Base-by-base conservation (phyloP, 2,888 invertebrate genomes). In the Biston betularia region DNA sequence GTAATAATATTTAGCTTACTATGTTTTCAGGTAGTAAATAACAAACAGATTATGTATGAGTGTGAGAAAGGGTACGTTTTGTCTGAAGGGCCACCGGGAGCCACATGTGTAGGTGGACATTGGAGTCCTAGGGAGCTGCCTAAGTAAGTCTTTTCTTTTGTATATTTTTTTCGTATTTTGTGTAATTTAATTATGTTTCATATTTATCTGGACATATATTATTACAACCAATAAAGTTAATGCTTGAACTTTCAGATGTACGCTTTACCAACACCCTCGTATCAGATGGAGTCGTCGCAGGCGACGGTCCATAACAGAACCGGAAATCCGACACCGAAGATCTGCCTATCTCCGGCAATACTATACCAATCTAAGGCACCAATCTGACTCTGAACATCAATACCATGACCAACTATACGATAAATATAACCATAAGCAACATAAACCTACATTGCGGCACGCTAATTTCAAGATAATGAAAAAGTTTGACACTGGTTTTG, bases 11-110 rank as follows among this genome's bases (percentile, higher is more conserved):
- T 24, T 24, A 24, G 24, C 3, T 24, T 24, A 24, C 10, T 24
- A 0, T 59, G 0, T 50, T 80, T 84, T 7, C 75, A 92, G 95
- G 95, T 96, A 34, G 95, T 96, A 0, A 98, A 98, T 85, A 98
- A 98, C 84, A 97, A 98, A 77, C 98, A 98, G 88, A 98, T 98
- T 63, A 97, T 98, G 97, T 99, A 98, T 87, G 98, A 98, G 80
- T 99, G 99, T 83, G 97, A 98, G 76, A 97, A 97, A 80, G 98
- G 98, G 0, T 98, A 97, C 81, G 97, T 97, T 0, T 86, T 99
- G 35, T 96, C 96, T 34, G 96, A 97, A 74, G 99, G 99, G 1
- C 97, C 98, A 0, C 97, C 98, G 0, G 98, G 98, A 0, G 98
- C 99, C 0, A 99, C 99, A 0, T 99, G 99, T 79, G 96, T 99